phyloP scores from a whole-genome alignment of 2,797 vertebrate genomes.

The Morus bassanus region DNA sequence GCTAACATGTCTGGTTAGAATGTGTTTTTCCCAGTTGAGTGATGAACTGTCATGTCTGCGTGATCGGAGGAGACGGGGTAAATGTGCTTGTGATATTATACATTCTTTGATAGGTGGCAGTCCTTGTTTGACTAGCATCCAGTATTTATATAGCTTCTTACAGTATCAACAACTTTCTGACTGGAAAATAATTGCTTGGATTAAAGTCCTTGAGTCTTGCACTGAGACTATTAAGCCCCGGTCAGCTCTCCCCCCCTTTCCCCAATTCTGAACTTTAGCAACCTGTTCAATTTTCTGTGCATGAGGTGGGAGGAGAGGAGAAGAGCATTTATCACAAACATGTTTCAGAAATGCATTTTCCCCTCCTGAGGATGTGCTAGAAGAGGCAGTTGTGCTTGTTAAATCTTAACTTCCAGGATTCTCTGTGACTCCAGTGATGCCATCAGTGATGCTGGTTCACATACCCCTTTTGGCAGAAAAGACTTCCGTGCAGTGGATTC shows the following conservation, averaged over 20 bases:
- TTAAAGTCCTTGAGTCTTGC: background rate
- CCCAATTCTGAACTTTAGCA: background rate
- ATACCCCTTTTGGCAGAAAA: background rate
- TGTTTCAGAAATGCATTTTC: background rate
- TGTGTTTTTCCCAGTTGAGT: background rate
- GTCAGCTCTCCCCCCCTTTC: background rate
- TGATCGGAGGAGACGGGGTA: background rate
- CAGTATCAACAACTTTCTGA: slow-evolving; percentile 8
- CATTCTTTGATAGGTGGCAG: background rate
- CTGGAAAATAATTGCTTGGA: slow-evolving; percentile 24
- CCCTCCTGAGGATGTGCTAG: background rate
- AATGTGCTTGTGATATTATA: background rate
- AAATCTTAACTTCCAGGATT: background rate
- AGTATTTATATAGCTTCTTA: slow-evolving; percentile 2
- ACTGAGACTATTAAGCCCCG: background rate
- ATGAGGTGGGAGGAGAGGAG: background rate
- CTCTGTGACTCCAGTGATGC: background rate
- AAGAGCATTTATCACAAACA: background rate
- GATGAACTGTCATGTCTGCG: background rate
- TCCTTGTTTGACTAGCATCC: background rate
- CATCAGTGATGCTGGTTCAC: background rate
- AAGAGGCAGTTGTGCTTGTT: background rate
- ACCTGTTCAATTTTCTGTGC: background rate
- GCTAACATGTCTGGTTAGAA: background rate
- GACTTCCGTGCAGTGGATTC: background rate